phyloP scores from a whole-genome alignment of 1,140 invertebrate species.

The Orchestia grillus region DNA sequence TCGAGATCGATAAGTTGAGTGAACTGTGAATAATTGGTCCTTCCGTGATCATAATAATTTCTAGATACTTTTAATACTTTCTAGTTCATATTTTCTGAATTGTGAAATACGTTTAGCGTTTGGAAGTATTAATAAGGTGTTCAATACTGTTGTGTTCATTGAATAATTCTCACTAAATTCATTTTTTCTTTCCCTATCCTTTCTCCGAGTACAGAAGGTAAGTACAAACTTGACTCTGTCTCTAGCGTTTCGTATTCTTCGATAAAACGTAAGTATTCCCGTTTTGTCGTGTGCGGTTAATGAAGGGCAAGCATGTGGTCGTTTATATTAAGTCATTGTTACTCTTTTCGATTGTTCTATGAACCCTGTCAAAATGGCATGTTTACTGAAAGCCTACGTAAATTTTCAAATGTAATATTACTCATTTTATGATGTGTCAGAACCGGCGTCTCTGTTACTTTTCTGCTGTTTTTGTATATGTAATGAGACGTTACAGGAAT shows the following conservation, averaged over 20 bases:
- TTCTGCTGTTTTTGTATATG: not conserved
- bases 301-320: not conserved
- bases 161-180: conserved; percentile 28
- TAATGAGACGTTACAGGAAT: not conserved
- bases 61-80: not conserved
- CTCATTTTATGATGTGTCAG: not conserved
- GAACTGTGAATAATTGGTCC: not conserved
- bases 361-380: not conserved
- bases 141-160: not conserved
- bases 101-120: not conserved
- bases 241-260: not conserved
- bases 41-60: not conserved
- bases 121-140: not conserved
- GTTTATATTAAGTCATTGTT: not conserved
- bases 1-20: not conserved
- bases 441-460: not conserved
- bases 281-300: not conserved
- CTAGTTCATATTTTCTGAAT: not conserved
- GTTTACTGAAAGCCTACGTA: not conserved
- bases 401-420: not conserved
- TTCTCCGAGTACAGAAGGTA: conserved; percentile 47
- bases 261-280: not conserved
- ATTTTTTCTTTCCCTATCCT: conserved; percentile 41
- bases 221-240: not conserved
- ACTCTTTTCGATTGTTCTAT: not conserved